Percentiles rank a stretch among this genome's conserved stretches.
Conservation (phyloP, 2,113 vertebrate genomes). For the Eulemur macaco region DNA sequence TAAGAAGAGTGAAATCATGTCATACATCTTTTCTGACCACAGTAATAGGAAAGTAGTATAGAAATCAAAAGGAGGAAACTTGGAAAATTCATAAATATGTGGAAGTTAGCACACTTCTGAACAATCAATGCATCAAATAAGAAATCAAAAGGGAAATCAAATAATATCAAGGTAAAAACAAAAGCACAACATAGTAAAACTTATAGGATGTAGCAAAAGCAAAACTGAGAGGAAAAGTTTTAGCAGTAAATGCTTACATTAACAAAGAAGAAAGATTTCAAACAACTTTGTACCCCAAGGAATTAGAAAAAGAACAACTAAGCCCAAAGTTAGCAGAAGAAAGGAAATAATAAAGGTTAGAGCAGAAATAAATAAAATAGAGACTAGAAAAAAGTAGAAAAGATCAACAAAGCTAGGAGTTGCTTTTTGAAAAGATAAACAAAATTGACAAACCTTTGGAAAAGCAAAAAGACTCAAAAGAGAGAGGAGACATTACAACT, state of each 20-base stretch:
- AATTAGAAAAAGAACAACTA: not conserved
- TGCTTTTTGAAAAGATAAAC: not conserved
- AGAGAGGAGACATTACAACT: not conserved
- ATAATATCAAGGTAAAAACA: not conserved
- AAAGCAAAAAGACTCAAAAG: not conserved
- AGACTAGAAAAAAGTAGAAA: not conserved
- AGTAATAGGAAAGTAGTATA: not conserved
- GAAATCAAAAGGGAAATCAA: not conserved
- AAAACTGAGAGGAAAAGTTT: not conserved
- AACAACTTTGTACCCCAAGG: not conserved
- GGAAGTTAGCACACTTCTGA: not conserved
- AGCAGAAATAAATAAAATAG: not conserved
- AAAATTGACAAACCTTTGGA: not conserved
- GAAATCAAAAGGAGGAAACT: not conserved
- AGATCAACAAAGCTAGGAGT: not conserved
- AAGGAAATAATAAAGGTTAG: not conserved
- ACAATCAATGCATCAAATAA: not conserved
- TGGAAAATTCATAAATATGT: not conserved
- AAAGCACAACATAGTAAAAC: not conserved
- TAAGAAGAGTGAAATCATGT: not conserved
- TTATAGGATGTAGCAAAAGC: not conserved
- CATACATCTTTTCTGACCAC: not conserved
- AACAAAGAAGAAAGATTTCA: not conserved
- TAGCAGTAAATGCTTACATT: not conserved
- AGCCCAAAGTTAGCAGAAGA: not conserved